Base-by-base conservation (phyloP, 2,797 vertebrate species). In the Scolopax bukidnonensis region DNA sequence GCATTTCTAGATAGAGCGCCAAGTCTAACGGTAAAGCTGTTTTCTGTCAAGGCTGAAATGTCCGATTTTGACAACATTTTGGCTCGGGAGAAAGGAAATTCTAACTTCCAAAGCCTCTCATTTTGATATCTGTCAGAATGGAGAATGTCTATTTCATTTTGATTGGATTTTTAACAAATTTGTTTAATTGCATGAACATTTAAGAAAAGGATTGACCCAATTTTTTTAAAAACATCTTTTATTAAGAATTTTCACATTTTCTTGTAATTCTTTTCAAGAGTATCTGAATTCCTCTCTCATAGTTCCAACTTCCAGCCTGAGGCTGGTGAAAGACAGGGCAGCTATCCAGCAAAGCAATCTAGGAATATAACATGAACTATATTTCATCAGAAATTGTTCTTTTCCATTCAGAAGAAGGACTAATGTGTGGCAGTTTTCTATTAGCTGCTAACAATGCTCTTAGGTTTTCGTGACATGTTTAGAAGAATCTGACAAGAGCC, bases 311-410 rank as follows among this genome's bases (percentile, higher is more conserved):
- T 94, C 45, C 38, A 88, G 79, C 78, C 61, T 20, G 43, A 88
- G 95, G 82, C 91, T 84, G 61, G 40, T 71, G 69, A 77, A 83
- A 65, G 64, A 36, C 73, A 59, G 82, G 76, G 76, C 87, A 91
- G 36, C 79, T 65, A 43, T 86, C 69, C 75, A 81, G 71, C 45
- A 61, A 91, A 92, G 82, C 87, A 83, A 27, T 85, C 84, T 85
- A 85, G 91, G 87, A 93, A 86, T 86, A 47, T 69, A 90, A 81
- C 84, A 74, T 91, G 89, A 88, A 73, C 53, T 38, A 14, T 94
- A 93, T 96, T 94, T 95, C 76, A 61, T 86, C 78, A 75, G 89
- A 93, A 81, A 85, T 94, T 73, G 89, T 96, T 87, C 76, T 50
- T 87, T 97, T 54, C 84, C 87, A 86, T 92, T 94, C 91, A 80